Conservation (phyloP, 2,888 invertebrate species). For the Sturmia bella region DNA sequence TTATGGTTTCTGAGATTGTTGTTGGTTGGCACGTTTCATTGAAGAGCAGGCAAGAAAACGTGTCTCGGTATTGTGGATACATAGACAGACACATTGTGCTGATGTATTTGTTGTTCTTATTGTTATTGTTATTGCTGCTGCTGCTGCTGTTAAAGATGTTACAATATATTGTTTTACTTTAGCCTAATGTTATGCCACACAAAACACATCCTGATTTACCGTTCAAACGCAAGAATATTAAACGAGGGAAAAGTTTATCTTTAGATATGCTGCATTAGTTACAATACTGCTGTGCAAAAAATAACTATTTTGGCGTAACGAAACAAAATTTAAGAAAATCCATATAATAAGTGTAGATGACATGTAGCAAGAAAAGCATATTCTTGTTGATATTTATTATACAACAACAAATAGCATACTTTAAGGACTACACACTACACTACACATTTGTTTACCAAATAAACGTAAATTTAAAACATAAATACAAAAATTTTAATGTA, state of each 20-base stretch:
- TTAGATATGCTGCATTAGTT: slow-evolving; percentile 63
- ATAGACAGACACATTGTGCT: slow-evolving; percentile 26
- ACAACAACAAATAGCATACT: slow-evolving; percentile 44
- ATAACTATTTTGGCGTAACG: slow-evolving; percentile 62
- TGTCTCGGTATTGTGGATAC: slow-evolving; percentile 51
- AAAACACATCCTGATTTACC: not conserved
- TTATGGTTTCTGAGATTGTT: slow-evolving; percentile 65
- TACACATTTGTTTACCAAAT: slow-evolving; percentile 16
- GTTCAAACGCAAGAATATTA: slow-evolving; percentile 16
- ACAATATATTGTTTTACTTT: slow-evolving; percentile 61
- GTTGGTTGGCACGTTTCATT: slow-evolving; percentile 66
- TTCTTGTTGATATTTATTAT: slow-evolving; percentile 17
- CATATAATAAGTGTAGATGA: slow-evolving; percentile 47
- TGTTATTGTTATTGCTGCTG: not conserved
- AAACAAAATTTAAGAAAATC: slow-evolving; percentile 11
- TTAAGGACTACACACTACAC: slow-evolving; percentile 26
- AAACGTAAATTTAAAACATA: slow-evolving; percentile 23
- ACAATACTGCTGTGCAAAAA: slow-evolving; percentile 35
- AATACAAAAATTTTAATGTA: slow-evolving; percentile 31
- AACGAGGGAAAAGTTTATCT: slow-evolving; percentile 56
- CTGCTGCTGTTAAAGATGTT: slow-evolving; percentile 38
- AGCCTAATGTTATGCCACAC: slow-evolving; percentile 60
- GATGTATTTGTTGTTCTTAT: slow-evolving; percentile 20
- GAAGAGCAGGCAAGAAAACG: slow-evolving; percentile 62
- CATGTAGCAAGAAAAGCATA: slow-evolving; percentile 56